A percentile compares a stretch with the other conserved stretches of the same genome.
These are phyloP conservation scores for Globodera rostochiensis DNA, from an alignment of 1,140 invertebrate species.

Conservation along the genomic window DNA sequence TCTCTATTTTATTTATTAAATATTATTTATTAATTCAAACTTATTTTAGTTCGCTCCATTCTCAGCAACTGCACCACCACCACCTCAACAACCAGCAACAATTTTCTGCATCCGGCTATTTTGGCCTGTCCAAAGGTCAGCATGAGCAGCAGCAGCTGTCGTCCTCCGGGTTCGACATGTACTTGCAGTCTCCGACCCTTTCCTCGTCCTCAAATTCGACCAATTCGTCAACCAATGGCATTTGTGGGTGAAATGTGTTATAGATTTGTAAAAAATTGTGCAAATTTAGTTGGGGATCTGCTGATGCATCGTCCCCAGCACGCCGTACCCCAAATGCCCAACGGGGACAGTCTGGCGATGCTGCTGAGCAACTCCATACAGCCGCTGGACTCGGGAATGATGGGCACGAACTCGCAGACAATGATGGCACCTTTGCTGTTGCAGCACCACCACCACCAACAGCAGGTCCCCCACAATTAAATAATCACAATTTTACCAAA, in stretches of 20 bases:
- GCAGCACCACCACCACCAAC: constrained; percentile 22
- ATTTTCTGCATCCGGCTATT: constrained; percentile 17
- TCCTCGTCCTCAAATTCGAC: constrained; percentile 29
- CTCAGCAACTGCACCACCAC: neutral
- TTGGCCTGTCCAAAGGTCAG: constrained; percentile 24
- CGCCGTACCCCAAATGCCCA: constrained; percentile 38
- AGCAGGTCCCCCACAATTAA: constrained; percentile 6
- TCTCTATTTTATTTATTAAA: neutral
- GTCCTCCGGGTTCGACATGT: constrained; percentile 23
- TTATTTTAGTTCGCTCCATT: neutral
- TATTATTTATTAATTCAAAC: neutral
- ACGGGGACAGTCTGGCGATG: constrained; percentile 42
- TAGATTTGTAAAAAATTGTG: neutral
- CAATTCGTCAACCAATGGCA: constrained; percentile 27
- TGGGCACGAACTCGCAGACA: neutral
- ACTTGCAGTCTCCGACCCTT: constrained; percentile 49
- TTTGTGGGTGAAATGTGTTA: neutral
- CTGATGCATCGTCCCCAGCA: constrained; percentile 35
- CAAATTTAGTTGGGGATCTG: constrained; percentile 41
- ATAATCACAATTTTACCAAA: constrained; percentile 14
- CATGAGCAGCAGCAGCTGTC: constrained; percentile 23
- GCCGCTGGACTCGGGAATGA: constrained; percentile 10
- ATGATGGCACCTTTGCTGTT: constrained; percentile 16
- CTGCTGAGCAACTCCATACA: constrained; percentile 44
- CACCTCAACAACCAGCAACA: constrained; percentile 24